Evolutionary conservation across 92 coral and sea anemone species (phyloP).

Genomic region (Umimayanthus chanpuru): DNA sequence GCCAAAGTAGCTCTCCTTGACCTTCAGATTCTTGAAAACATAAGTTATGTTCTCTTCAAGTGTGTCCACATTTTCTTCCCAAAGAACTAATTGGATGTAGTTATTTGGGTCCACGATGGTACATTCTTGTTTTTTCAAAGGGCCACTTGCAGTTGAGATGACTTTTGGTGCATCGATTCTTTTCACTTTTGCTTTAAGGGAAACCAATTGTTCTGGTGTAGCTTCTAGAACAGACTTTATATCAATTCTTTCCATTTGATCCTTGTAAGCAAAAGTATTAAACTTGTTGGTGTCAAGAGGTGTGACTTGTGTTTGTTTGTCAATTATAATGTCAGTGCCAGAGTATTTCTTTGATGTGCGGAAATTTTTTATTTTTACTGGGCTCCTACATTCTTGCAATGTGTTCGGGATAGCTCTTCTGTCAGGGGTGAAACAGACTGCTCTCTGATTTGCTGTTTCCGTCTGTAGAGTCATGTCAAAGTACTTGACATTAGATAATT

Average conservation of each 20-base stretch:
- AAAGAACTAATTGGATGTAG: constrained; percentile 1
- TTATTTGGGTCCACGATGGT: neutral
- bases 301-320: too few relatives aligned
- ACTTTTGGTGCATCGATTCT: neutral
- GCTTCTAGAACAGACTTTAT: neutral
- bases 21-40: neutral
- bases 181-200: neutral
- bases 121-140: neutral
- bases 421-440: too few relatives aligned
- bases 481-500: neutral
- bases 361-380: neutral
- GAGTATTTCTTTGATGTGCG: too few relatives aligned
- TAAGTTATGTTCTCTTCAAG: constrained; percentile 10
- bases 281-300: neutral
- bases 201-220: neutral
- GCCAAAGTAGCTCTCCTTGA: constrained; percentile 10
- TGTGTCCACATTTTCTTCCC: neutral
- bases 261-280: neutral
- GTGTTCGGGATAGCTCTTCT: neutral
- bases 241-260: neutral
- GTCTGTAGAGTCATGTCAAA: too few relatives aligned
- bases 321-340: neutral
- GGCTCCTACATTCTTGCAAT: neutral
- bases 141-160: neutral
- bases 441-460: too few relatives aligned